A percentile compares a stretch with the other conserved stretches of the same genome.
Conservation (phyloP, 2,113 vertebrate species). For the Hippocampus comes region DNA sequence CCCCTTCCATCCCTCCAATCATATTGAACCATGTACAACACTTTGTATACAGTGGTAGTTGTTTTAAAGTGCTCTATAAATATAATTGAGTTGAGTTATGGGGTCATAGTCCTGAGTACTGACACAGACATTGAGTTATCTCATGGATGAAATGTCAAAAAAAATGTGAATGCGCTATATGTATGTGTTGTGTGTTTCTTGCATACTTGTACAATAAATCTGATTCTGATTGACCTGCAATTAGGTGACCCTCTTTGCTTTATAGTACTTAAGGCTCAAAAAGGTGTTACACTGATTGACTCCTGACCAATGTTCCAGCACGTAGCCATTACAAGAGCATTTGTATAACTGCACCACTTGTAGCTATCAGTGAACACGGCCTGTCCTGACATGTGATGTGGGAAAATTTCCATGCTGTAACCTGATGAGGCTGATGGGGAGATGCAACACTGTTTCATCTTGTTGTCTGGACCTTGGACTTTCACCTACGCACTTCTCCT, state of each 20-base stretch:
- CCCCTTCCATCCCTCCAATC: neutral
- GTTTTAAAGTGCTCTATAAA: too few species aligned
- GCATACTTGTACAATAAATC: neutral
- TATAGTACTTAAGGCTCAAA: neutral
- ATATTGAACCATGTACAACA: too few species aligned
- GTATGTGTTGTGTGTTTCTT: neutral
- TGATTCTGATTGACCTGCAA: neutral
- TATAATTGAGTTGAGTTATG: neutral
- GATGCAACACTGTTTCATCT: neutral
- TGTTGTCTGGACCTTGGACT: neutral
- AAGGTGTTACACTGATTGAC: neutral
- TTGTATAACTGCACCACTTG: neutral
- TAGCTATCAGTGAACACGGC: neutral
- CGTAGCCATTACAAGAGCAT: neutral
- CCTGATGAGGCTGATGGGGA: neutral
- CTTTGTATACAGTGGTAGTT: too few species aligned
- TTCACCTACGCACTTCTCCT: neutral
- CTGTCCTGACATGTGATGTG: neutral
- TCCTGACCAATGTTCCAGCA: conserved; percentile 1
- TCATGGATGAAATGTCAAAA: conserved; percentile 18
- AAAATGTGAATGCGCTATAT: conserved; percentile 19
- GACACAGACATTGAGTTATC: conserved; percentile 12
- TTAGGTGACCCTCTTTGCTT: neutral
- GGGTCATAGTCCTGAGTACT: neutral
- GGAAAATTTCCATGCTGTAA: conserved; percentile 3